Percentiles rank a stretch among this genome's conserved stretches.
These are phyloP conservation scores for Nomia melanderi DNA, from an alignment of 1,140 invertebrate species.

Conservation along the genomic window DNA sequence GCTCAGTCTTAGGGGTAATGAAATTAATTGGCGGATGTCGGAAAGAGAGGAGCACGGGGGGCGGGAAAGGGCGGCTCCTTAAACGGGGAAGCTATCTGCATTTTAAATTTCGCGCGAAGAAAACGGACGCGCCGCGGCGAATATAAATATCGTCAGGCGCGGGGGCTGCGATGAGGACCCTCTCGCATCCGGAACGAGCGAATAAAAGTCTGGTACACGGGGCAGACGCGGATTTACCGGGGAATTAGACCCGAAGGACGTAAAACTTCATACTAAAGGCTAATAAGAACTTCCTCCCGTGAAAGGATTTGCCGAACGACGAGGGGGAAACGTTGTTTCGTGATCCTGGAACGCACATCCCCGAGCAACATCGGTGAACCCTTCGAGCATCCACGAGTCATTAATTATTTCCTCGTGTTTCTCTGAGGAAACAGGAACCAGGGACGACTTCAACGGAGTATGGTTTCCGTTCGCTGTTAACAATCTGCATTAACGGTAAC, in stretches of 20 bases:
- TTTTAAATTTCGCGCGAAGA: constrained; percentile 68
- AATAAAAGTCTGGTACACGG: constrained; percentile 1
- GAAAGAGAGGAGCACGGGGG: constrained; percentile 32
- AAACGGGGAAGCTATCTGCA: constrained; percentile 68
- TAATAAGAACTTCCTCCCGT: not conserved
- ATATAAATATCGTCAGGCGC: constrained; percentile 32
- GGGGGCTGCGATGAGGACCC: not conserved
- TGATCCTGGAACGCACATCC: not conserved
- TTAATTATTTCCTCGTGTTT: too few relatives aligned
- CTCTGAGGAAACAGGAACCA: too few relatives aligned
- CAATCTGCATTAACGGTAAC: too few relatives aligned
- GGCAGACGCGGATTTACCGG: constrained; percentile 11
- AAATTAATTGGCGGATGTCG: constrained; percentile 75
- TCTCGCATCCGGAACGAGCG: not conserved
- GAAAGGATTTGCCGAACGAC: not conserved
- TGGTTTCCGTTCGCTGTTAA: too few relatives aligned
- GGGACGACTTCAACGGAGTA: too few relatives aligned
- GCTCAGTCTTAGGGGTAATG: constrained; percentile 58
- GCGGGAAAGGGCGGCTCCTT: constrained; percentile 40
- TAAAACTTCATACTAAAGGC: not conserved
- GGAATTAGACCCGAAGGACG: constrained; percentile 3
- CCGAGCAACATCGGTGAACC: not conserved
- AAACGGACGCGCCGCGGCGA: constrained; percentile 38
- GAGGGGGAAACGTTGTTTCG: not conserved
- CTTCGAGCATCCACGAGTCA: not conserved